Conservation (phyloP, 2,888 invertebrate genomes). For the Heliconius ismenius region DNA sequence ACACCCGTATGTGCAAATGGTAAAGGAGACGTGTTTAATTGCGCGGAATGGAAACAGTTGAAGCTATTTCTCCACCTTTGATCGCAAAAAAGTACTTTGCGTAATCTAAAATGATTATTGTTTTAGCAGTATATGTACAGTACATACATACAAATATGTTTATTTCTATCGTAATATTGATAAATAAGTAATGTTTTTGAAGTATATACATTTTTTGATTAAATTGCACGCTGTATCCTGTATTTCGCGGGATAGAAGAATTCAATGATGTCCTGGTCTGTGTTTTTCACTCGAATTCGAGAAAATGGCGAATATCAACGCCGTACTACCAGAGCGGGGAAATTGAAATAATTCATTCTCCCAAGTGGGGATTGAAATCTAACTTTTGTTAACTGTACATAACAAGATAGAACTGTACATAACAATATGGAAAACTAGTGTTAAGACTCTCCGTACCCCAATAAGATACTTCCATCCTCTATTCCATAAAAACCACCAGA, state of each 20-base stretch:
- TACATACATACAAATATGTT: background rate
- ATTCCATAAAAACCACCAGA: too few species aligned
- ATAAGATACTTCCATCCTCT: too few species aligned
- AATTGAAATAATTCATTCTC: background rate
- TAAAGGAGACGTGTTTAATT: constrained; percentile 30
- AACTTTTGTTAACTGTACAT: too few species aligned
- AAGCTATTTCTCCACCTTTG: constrained; percentile 32
- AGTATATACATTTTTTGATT: too few species aligned
- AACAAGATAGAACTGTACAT: too few species aligned
- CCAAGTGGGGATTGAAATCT: background rate
- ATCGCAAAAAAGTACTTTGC: constrained; percentile 17
- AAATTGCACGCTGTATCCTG: too few species aligned
- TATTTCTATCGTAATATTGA: background rate
- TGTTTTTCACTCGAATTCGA: too few species aligned
- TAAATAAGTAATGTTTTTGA: too few species aligned
- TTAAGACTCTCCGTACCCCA: too few species aligned
- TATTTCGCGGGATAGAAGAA: too few species aligned
- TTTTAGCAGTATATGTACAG: background rate
- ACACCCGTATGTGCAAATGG: constrained; percentile 14
- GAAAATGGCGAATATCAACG: background rate
- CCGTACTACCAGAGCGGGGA: background rate
- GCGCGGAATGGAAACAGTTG: constrained; percentile 27
- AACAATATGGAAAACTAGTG: too few species aligned
- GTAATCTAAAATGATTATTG: constrained; percentile 7
- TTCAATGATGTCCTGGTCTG: too few species aligned